These are phyloP conservation scores for Remorina albescens DNA, from an alignment of 2,797 vertebrate species.

Conservation along the genomic window DNA sequence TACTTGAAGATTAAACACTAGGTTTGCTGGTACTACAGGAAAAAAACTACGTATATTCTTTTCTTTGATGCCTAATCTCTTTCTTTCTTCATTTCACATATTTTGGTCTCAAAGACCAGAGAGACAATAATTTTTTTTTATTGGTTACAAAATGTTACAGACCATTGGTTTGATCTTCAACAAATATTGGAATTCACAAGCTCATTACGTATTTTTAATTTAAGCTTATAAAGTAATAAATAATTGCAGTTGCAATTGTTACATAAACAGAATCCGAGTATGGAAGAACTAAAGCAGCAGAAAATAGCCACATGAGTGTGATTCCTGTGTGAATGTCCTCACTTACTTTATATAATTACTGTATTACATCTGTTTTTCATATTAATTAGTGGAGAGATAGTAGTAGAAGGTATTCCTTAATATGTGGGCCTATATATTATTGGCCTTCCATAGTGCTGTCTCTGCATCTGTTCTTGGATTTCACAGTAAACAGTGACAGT, in stretches of 20 bases:
- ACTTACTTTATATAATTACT: not conserved
- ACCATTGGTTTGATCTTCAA: not conserved
- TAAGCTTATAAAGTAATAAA: not conserved
- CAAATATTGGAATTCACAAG: not conserved
- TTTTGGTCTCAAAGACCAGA: too few species aligned
- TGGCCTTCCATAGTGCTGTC: too few species aligned
- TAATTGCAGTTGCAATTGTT: not conserved
- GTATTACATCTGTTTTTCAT: not conserved
- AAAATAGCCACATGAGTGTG: not conserved
- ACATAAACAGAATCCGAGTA: not conserved
- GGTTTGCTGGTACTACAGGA: not conserved
- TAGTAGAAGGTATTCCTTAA: not conserved
- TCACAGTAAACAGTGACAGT: not conserved
- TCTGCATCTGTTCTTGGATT: not conserved
- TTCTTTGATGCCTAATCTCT: not conserved
- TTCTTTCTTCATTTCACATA: not conserved
- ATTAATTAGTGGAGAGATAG: not conserved
- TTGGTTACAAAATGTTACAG: not conserved
- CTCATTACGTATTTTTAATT: not conserved
- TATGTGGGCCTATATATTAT: not conserved
- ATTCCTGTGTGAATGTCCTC: not conserved
- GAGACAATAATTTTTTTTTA: too few species aligned
- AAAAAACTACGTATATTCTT: not conserved
- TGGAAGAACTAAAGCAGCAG: not conserved
- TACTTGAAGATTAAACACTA: not conserved